Percentiles rank a stretch among this genome's conserved stretches.
Evolutionary conservation across 2,797 vertebrate species (phyloP).

Genomic region (Rhinichthys osculus): DNA sequence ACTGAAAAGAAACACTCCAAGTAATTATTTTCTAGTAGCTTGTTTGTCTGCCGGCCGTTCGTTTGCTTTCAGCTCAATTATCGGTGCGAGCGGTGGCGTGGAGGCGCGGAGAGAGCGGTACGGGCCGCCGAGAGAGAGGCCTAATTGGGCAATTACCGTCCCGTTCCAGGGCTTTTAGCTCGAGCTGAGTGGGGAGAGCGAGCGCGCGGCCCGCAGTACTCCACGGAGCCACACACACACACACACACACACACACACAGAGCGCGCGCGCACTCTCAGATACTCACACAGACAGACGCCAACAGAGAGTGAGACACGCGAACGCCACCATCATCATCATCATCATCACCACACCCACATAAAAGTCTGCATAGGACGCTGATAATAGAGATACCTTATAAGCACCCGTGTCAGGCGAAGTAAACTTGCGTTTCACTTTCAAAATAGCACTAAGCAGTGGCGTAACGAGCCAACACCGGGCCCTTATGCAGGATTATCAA

Average conservation of each 20-base stretch:
- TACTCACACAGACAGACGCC: slow-evolving; percentile 41
- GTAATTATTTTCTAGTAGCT: slow-evolving; percentile 99
- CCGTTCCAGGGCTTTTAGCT: slow-evolving; percentile 97
- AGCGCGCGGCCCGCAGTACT: slow-evolving; percentile 78
- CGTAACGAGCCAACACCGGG: no score
- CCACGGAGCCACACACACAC: slow-evolving; percentile 59
- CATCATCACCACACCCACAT: slow-evolving; percentile 42
- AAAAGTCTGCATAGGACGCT: slow-evolving; percentile 12
- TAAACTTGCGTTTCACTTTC: neutral
- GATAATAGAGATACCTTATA: neutral
- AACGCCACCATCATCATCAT: slow-evolving; percentile 52
- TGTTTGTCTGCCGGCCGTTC: slow-evolving; percentile 99
- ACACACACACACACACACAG: slow-evolving; percentile 70
- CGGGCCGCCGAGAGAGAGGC: slow-evolving; percentile 91
- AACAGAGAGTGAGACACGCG: slow-evolving; percentile 54
- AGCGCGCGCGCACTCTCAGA: slow-evolving; percentile 25
- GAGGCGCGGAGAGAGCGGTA: slow-evolving; percentile 83
- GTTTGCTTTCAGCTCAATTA: slow-evolving; percentile 99
- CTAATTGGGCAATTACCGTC: slow-evolving; percentile 99
- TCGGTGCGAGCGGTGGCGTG: slow-evolving; percentile 84
- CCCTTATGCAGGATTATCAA: no score
- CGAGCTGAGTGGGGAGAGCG: slow-evolving; percentile 81
- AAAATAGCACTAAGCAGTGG: neutral
- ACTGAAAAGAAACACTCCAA: slow-evolving; percentile 99
- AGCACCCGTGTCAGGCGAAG: slow-evolving; percentile 45